Evolutionary conservation across 2,113 vertebrate species (phyloP), one percentile per base, ranked within the genome.

Genomic region (Saccopteryx leptura): DNA sequence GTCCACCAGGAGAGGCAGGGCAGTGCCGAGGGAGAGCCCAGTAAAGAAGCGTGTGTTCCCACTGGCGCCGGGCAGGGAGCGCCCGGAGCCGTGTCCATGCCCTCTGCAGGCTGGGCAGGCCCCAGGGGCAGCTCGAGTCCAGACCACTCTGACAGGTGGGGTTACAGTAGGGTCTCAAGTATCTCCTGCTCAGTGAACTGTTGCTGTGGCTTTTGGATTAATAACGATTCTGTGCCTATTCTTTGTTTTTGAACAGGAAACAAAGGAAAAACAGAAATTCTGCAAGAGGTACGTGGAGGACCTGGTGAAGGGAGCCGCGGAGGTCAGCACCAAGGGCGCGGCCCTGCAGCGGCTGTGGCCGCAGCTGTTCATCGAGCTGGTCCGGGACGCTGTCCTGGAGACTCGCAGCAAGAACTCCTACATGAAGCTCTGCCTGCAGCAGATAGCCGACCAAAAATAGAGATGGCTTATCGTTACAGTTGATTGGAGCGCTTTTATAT

Each of bases 271-370:
- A 93, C 98, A 98, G 97, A 79, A 97, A 74, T 98, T 99, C 97
- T 99, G 99, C 95, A 98, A 99, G 92, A 98, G 98, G 46, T 99
- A 99, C 18, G 92, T 99, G 24, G 98, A 98, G 91, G 99, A 98
- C 95, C 98, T 99, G 76, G 98, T 99, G 96, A 99, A 99, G 95
- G 98, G 99, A 97, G 99, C 99, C 4, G 98, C 99, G 48, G 99
- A 99, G 97, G 99, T 99, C 98, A 99, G 99, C 81, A 97, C 99
- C 97, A 99, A 99, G 95, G 99, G 99, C 0, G 99, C 99, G 79
- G 99, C 98, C 0, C 97, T 99, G 92, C 99, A 99, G 98, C 99
- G 99, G 96, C 98, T 99, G n/a, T 99, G 99, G 99, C 99, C 99
- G 26, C 99, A 99, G 78, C 98, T 99, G 98, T 99, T 99, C 97